Evolutionary conservation across 35 echinoderm and acorn worm genomes (phyloP), one percentile per base, ranked within the genome.

Genomic region (Eucidaris tribuloides): DNA sequence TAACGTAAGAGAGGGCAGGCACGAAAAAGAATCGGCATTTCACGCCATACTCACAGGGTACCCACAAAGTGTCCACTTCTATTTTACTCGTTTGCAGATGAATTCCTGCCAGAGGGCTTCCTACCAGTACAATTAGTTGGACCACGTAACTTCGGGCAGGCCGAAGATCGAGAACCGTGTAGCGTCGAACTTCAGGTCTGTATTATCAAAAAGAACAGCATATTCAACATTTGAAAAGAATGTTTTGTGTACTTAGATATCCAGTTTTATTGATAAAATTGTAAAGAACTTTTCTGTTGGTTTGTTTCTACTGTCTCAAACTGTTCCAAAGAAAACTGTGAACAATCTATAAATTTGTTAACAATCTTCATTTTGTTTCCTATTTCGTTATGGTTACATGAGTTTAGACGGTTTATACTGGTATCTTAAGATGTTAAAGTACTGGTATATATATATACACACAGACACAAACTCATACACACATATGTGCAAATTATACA

Each of bases 41-140:
- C n/a, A n/a, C n/a, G n/a, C n/a, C n/a, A n/a, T n/a, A 86, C 89
- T 83, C 76, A 97, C 94, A 87, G 76, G 94, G 94, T 81, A 85
- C 19, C 89, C 85, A 84, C 4, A 88, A 56, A 18, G 94, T 97
- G 42, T 92, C 89, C 4, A 97, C 50, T 39, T 97, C 94, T 32
- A 92, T 24, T 62, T 92, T 97, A 65, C 91, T 97, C 36, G 89
- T 88, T 74, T 91, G 89, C 32, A 97, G 29, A 78, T 91, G 85
- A 46, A 97, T 83, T 33, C 84, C 58, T 15, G n/a, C 62, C 6
- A 59, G 54, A 22, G 86, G 71, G 2, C 66, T 35, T 2, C 94
- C 94, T 29, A 97, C 23, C 18, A 97, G 43, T 13, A 97, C 89
- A 25, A 92, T 89, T 28, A 97, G 39, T 76, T 91, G 78, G n/a